Evolutionary conservation across 2,113 vertebrate genomes (phyloP), one percentile per base, ranked within the genome.

Genomic region (Phalacrocorax carbo): DNA sequence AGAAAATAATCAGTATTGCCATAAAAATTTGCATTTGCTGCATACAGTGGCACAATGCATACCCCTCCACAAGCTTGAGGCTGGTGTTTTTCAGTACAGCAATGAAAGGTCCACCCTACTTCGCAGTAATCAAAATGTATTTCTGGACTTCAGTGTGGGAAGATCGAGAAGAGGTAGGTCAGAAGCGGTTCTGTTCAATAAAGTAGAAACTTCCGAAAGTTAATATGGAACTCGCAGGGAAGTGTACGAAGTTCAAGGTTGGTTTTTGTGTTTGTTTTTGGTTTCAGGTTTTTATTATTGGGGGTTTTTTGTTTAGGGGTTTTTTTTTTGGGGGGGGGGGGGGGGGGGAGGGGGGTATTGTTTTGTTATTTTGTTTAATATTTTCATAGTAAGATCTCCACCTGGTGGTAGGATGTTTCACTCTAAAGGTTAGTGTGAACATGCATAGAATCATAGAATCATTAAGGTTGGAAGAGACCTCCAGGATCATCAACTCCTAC

Each of bases 331-430:
- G 38, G 38, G 38, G 38, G 10, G 38, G 38, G 38, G 38, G 5
- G 38, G 38, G 38, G 38, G 38, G 38, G 38, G 9, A 9, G 38
- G 12, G 46, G 46, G 46, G 7, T 48, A 20, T 48, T 10, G 6
- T 48, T 48, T 48, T 48, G 46, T 18, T 46, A 7, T 48, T 48
- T 48, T 19, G 13, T 27, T 49, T 4, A 77, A 16, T 42, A 70
- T 32, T 82, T 17, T 15, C 58, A 65, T 27, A 90, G 25, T 27
- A 88, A 90, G 38, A 60, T 44, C 88, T 68, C 96, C 96, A 96
- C 85, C 95, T 96, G 66, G 93, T 96, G 96, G 93, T 48, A 88
- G 42, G 18, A 91, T 54, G 44, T 13, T 75, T 76, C 76, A 66
- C 10, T 73, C 52, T 36, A 34, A 46, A 49, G 10, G 4, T 40